Evolutionary conservation across 2,888 invertebrate species (phyloP), one percentile per base, ranked within the genome.

Genomic region (Trichopoda pennipes): DNA sequence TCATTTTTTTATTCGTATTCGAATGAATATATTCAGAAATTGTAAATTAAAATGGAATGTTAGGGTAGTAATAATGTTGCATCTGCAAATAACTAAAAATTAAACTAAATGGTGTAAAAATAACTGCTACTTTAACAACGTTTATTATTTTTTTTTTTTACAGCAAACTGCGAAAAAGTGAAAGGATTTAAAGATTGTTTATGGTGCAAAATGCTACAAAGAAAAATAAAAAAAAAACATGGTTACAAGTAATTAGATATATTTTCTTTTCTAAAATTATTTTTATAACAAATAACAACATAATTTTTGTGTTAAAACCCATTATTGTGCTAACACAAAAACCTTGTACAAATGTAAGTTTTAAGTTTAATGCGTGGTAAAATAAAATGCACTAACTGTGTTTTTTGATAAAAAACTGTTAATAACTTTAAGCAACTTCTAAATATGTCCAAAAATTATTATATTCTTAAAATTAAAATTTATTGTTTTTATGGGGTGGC

Each of bases 231-330:
- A 35, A 32, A 55, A n/a, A 47, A 23, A 74, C 9, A 70, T 2
- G 10, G 63, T 69, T 63, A 56, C 69, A 70, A 77, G 70, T 70
- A 77, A 77, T 77, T 70, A 77, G 70, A 77, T 44, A 49, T 23
- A 61, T 56, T 64, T 77, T 47, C 60, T 49, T 3, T 14, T 19
- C 28, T 38, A 63, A 42, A 55, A 70, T 28, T 42, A 47, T 61
- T 60, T 68, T 21, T 51, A 12, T 49, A 63, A 63, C 49, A 42
- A 60, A 68, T 8, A 69, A 23, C 12, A 61, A 32, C 56, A 47
- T 70, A 58, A 49, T 47, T 32, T 77, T 23, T 47, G 21, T 35
- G n/a, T 56, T 38, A 70, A 51, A 10, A 16, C 42, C 3, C 1
- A 58, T 49, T n/a, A 44, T 16, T 61, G 28, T 64, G 8, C 21